phyloP scores from a whole-genome alignment of 2,797 vertebrate genomes.

The Acanthopagrus latus region DNA sequence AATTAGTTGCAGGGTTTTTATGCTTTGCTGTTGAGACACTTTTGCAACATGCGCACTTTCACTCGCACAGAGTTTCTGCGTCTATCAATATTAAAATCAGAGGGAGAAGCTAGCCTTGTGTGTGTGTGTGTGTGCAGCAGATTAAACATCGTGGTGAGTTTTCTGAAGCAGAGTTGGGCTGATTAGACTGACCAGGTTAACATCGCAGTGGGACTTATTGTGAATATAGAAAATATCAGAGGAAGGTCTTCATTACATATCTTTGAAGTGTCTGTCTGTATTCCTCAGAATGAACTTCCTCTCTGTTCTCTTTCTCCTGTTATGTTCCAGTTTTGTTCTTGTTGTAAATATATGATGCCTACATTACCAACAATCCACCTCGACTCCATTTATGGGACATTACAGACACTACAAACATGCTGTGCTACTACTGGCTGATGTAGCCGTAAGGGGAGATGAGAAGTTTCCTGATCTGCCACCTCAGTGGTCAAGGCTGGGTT shows the following conservation, averaged over 20 bases:
- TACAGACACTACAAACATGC: neutral
- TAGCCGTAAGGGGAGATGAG: neutral
- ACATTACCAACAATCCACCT: conserved; percentile 7
- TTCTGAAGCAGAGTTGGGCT: neutral
- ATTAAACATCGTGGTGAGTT: conserved; percentile 16
- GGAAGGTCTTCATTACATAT: neutral
- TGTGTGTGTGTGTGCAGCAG: conserved; percentile 5
- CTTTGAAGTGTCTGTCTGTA: conserved; percentile 12
- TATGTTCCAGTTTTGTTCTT: neutral
- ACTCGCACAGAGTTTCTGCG: conserved; percentile 41
- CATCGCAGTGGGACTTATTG: conserved; percentile 24
- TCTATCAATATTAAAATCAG: conserved; percentile 61
- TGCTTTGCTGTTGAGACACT: conserved; percentile 55
- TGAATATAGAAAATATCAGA: conserved; percentile 17
- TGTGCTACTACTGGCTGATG: neutral
- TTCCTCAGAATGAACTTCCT: neutral
- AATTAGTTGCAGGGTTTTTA: conserved; percentile 72
- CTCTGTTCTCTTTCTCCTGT: neutral
- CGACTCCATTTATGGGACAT: neutral
- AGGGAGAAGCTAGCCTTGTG: conserved; percentile 8
- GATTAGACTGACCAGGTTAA: conserved; percentile 28
- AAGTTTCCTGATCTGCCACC: too few species aligned
- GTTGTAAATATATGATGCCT: neutral
- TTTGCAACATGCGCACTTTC: conserved; percentile 64
- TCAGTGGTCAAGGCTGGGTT: too few species aligned